Base-by-base conservation (phyloP, 1,140 invertebrate species). In the Lordiphosa mommai region DNA sequence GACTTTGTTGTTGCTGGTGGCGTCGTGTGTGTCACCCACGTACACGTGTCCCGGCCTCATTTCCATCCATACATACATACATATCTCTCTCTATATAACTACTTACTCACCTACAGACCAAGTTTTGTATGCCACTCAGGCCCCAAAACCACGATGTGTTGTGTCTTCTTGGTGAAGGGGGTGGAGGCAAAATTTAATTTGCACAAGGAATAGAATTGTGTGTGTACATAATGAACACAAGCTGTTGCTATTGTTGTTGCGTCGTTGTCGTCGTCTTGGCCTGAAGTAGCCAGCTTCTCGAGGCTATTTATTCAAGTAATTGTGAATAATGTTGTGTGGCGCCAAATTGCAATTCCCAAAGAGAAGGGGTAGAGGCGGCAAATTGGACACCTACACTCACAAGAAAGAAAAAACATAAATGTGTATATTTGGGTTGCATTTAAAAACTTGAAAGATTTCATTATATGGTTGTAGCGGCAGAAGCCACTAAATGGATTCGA, bases 301-400 rank as follows among this genome's bases (percentile, higher is more conserved):
- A 33, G 63, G 64, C 64, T 67, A 68, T 68, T 68, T 69, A 52
- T 68, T 61, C 55, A 61, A 69, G 65, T 55, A 69, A 69, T 68
- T 69, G 65, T 69, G 49, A 69, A 70, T 61, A 70, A 69, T 70
- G 57, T 67, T 58, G 52, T 59, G 49, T 70, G 66, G 66, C 65
- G 66, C 65, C 65, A 68, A 52, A 56, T 51, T 47, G 63, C 64
- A 51, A 43, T 68, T 56, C 40, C 20, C 65, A 53, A 40, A 48
- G 30, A 12, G 27, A 6, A 16, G 32, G 23, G 7, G 38, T 40
- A 51, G 46, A 27, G 38, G 63, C 32, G 7, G 12, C 9, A 46
- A 33, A 51, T 27, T 17, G 23, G 23, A 27, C 5, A 7, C 23
- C 23, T 27, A 27, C 23, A 27, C 5, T 6, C 23, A 27, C 4